A percentile compares a stretch with the other conserved stretches of the same genome.
Conservation (phyloP, 2,888 invertebrate genomes). For the Pedicia rivosa region DNA sequence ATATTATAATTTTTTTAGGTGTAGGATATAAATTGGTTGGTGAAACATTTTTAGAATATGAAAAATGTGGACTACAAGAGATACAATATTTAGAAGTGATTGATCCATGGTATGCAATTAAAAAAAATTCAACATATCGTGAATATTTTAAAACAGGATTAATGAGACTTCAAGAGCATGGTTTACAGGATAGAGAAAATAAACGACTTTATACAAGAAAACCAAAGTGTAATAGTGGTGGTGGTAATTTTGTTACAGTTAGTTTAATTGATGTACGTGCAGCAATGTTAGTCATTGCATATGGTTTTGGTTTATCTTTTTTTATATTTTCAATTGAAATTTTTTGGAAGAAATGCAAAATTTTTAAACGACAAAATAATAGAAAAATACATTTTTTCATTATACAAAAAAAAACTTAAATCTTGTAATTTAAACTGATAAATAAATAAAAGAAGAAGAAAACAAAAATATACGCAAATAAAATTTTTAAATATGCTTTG, state of each 20-base stretch:
- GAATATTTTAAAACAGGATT: constrained; percentile 28
- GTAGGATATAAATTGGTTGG: constrained; percentile 13
- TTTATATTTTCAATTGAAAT: too few relatives aligned
- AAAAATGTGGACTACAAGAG: constrained; percentile 16
- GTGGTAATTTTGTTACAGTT: constrained; percentile 33
- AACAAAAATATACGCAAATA: too few relatives aligned
- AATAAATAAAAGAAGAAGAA: too few relatives aligned
- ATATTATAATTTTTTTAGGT: too few relatives aligned
- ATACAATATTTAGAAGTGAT: constrained; percentile 22
- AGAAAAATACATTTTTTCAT: too few relatives aligned
- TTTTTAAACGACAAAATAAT: too few relatives aligned
- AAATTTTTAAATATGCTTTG: too few relatives aligned
- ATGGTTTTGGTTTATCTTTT: too few relatives aligned
- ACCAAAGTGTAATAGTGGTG: constrained; percentile 30
- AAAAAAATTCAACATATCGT: constrained; percentile 24
- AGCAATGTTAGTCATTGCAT: too few relatives aligned
- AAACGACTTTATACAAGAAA: constrained; percentile 32
- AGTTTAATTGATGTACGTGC: constrained; percentile 29
- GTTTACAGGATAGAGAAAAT: constrained; percentile 30
- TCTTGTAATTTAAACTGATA: too few relatives aligned
- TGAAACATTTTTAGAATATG: constrained; percentile 16
- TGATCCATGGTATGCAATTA: constrained; percentile 23
- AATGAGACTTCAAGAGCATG: constrained; percentile 30
- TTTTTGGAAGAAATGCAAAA: too few relatives aligned
- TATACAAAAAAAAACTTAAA: too few relatives aligned